Percentiles rank a stretch among this genome's conserved stretches.
phyloP scores from a whole-genome alignment of 2,797 vertebrate genomes.

The Sebastes jordani region DNA sequence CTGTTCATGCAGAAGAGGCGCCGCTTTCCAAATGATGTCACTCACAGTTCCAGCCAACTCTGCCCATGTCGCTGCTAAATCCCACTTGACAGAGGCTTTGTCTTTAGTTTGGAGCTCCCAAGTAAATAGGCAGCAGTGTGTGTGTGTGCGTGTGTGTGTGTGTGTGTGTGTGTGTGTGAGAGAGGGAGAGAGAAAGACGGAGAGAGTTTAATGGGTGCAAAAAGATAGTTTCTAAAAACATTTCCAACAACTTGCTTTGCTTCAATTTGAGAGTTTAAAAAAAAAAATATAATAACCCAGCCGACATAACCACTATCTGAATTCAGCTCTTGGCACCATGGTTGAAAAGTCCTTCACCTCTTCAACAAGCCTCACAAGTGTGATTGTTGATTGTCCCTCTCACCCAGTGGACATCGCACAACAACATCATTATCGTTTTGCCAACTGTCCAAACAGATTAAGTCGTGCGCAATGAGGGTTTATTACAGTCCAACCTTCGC shows the following conservation, averaged over 20 bases:
- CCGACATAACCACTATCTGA: background rate
- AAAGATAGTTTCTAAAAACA: slow-evolving; percentile 5
- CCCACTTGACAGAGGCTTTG: slow-evolving; percentile 74
- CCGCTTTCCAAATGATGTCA: slow-evolving; percentile 70
- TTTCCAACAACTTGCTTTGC: background rate
- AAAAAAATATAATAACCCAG: background rate
- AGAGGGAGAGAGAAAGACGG: background rate
- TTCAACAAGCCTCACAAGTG: background rate
- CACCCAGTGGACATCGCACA: background rate
- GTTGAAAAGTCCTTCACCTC: background rate
- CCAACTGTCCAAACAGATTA: background rate
- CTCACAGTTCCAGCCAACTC: slow-evolving; percentile 56
- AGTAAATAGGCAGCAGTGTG: slow-evolving; percentile 48
- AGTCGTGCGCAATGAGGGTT: background rate
- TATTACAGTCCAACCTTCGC: background rate
- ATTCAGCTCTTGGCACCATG: background rate
- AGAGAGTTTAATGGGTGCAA: slow-evolving; percentile 24
- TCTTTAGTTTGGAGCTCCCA: slow-evolving; percentile 53
- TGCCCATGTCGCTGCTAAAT: slow-evolving; percentile 68
- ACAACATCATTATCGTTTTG: background rate
- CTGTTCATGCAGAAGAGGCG: slow-evolving; percentile 54
- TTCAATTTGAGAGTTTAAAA: background rate
- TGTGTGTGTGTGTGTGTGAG: background rate
- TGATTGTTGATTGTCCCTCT: background rate
- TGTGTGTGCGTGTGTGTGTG: slow-evolving; percentile 20